Conservation (phyloP, 2,113 vertebrate genomes). For the Colinus virginianus region DNA sequence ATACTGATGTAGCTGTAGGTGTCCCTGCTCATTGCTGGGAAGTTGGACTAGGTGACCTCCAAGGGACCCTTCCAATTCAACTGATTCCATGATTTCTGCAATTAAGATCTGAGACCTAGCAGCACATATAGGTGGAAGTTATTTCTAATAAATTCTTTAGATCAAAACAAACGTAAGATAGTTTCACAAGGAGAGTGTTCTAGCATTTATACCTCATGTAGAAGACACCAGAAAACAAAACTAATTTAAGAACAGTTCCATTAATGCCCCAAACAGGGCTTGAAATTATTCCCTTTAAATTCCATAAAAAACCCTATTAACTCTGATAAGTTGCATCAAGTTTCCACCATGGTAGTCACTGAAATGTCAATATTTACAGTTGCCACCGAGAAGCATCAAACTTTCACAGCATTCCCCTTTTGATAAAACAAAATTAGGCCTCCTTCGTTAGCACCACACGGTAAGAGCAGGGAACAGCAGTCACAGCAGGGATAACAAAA, state of each 20-base stretch:
- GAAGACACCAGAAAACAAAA: slow-evolving; percentile 14
- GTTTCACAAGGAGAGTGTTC: background rate
- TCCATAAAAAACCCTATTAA: slow-evolving; percentile 32
- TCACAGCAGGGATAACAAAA: slow-evolving; percentile 37
- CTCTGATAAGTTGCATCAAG: slow-evolving; percentile 26
- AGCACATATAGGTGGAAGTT: background rate
- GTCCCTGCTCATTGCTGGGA: too few species aligned
- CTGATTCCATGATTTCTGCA: background rate
- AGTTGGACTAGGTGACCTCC: too few species aligned
- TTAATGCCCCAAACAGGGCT: background rate
- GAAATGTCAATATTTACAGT: slow-evolving; percentile 64
- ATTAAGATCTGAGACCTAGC: background rate
- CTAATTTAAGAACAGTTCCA: background rate
- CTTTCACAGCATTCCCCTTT: background rate
- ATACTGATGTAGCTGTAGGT: too few species aligned
- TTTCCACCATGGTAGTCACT: background rate
- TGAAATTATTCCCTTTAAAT: slow-evolving; percentile 50
- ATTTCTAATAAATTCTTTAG: slow-evolving; percentile 2
- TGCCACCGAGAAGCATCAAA: slow-evolving; percentile 27
- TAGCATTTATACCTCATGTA: background rate
- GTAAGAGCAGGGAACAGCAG: slow-evolving; percentile 37
- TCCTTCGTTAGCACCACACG: slow-evolving; percentile 13
- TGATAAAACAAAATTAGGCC: background rate
- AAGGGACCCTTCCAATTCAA: too few species aligned
- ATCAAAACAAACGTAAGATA: background rate